These are phyloP conservation scores for Deladenus siricidicola DNA, from an alignment of 2,888 invertebrate genomes.

Conservation along the genomic window DNA sequence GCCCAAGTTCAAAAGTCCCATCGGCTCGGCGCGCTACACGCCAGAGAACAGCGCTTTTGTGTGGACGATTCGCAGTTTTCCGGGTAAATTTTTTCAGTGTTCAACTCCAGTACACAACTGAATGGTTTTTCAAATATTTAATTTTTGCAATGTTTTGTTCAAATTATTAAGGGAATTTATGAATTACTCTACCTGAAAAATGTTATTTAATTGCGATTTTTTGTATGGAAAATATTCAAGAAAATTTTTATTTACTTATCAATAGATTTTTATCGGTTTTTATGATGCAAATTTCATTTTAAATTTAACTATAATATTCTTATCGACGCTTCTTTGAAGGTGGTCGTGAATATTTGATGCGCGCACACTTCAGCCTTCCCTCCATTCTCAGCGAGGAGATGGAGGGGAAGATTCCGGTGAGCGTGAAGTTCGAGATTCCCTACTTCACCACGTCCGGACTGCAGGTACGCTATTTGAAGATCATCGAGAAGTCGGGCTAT, in stretches of 20 bases:
- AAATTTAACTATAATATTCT: no score
- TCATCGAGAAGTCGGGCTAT: conserved; percentile 97
- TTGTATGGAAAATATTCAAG: background rate
- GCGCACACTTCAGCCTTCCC: conserved; percentile 92
- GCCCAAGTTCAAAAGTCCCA: conserved; percentile 69
- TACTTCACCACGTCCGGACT: conserved; percentile 98
- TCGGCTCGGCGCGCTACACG: conserved; percentile 73
- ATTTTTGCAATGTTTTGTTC: background rate
- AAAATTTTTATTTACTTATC: no score
- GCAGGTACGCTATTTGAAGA: conserved; percentile 82
- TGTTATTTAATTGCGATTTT: no score
- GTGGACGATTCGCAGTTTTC: conserved; percentile 62
- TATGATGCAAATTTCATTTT: no score
- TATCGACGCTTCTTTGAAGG: conserved; percentile 57
- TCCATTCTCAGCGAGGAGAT: conserved; percentile 78
- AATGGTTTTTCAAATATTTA: background rate
- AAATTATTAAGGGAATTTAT: no score
- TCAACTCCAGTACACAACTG: background rate
- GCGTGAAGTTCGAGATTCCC: conserved; percentile 97
- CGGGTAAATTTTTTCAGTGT: conserved; percentile 57
- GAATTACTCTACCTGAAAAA: no score
- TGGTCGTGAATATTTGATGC: conserved; percentile 94
- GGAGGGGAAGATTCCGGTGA: conserved; percentile 93
- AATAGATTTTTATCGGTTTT: no score
- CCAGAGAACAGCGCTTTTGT: conserved; percentile 92